Evolutionary conservation across 2,888 invertebrate species (phyloP), one percentile per base, ranked within the genome.

Genomic region (Acanthococcus lagerstroemiae): DNA sequence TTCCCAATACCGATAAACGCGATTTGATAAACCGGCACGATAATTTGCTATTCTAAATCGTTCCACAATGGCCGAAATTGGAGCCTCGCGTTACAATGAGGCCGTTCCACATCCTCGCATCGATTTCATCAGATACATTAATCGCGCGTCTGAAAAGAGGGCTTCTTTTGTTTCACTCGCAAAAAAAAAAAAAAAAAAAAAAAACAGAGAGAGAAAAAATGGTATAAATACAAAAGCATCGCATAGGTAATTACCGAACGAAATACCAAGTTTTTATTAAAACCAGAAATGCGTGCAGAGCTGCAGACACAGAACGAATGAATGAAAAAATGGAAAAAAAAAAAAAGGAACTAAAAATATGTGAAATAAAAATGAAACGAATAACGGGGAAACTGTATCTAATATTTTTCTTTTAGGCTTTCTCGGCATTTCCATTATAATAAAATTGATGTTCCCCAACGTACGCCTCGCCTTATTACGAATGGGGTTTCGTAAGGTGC

Each of bases 381-480:
- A 50, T 61, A 61, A 52, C 37, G 30, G 61, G 61, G 61, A 61
- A 61, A 61, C 52, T 61, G 61, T 61, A 61, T 61, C 61, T 61
- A 61, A 61, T 61, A 61, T 61, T 61, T 61, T 61, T 61, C 61
- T 61, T 61, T 61, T 61, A 61, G 50, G 61, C 61, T 61, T 50
- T 52, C 61, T 61, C 61, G 26, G 37, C 50, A 52, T 52, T 61
- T 52, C 61, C 61, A 61, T 61, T 61, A 61, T 54, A 61, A 61
- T 61, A 61, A 61, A 61, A 61, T 61, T 61, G 61, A 61, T 61
- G 61, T 61, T 61, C 61, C 61, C 61, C 52, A 61, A 61, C 52
- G 52, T 52, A 50, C 37, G 21, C 52, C 9, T 24, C 24, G 21
- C 58, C 45, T 45, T 58, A 44, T 58, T 45, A 17, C 58, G 44